Base-by-base conservation (phyloP, 2,888 invertebrate genomes). In the Drymonia ruficornis region DNA sequence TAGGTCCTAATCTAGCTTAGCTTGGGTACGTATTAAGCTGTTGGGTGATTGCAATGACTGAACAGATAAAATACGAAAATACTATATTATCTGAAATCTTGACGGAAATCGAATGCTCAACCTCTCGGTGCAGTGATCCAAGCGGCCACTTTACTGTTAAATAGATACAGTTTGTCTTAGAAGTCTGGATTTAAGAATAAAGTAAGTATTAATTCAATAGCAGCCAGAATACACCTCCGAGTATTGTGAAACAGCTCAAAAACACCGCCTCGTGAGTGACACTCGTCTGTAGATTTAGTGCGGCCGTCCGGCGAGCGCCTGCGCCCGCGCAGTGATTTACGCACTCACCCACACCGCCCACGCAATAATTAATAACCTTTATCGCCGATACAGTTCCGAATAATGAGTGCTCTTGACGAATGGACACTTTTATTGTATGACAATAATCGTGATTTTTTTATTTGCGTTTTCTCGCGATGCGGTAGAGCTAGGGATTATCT, bases 311-410 rank as follows among this genome's bases (percentile, higher is more conserved):
- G 59, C 70, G 53, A 66, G 63, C 63, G 47, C 71, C 40, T 65
- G 49, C n/a, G 23, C 23, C 7, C 3, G 55, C n/a, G n/a, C n/a
- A n/a, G n/a, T 87, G 89, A 90, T 89, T 89, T 88, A 89, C 76
- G 73, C 58, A 64, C 67, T 74, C 72, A 70, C 73, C 79, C 77
- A 76, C 74, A 71, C 70, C 74, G 59, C 72, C 72, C 69, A 70
- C 70, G 36, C 40, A 40, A 43, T 53, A 16, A 15, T 49, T 23
- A 38, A 55, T 45, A 44, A 47, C 42, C 48, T 54, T 28, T 45
- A 56, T 45, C 23, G 49, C 9, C 38, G 28, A 46, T 52, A 45
- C 46, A 15, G 34, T 34, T 34, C 47, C 40, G 38, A 43, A 44
- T 44, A 29, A 45, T 31, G 31, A 9, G 12, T 12, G 31, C 2